Evolutionary conservation across 2,113 vertebrate genomes (phyloP).

Genomic region (Thunnus maccoyii): DNA sequence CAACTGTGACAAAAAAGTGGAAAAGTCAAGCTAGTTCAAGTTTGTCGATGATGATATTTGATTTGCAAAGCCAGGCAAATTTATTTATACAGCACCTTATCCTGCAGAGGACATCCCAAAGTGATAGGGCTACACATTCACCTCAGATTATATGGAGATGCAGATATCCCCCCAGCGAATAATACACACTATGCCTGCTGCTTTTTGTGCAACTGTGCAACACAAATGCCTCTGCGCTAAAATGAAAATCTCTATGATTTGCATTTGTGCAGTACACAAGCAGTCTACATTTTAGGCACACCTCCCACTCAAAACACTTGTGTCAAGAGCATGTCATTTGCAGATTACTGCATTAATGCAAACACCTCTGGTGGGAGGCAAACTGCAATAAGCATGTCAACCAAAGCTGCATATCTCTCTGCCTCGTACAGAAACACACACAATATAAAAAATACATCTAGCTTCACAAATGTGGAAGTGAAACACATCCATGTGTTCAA

Average conservation of each 20-base stretch:
- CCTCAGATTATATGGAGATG: neutral
- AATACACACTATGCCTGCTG: neutral
- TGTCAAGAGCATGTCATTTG: conserved; percentile 46
- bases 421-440: neutral
- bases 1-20: conserved; percentile 4
- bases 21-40: conserved; percentile 8
- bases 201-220: neutral
- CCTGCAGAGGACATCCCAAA: too few relatives aligned
- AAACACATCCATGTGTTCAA: conserved; percentile 1
- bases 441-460: neutral
- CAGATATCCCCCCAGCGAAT: neutral
- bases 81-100: too few relatives aligned
- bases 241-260: conserved; percentile 25
- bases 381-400: conserved; percentile 16
- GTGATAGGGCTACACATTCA: neutral
- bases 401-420: neutral
- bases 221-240: conserved; percentile 5
- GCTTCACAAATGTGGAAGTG: neutral
- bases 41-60: neutral
- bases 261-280: conserved; percentile 18
- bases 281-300: conserved; percentile 27
- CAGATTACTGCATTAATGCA: conserved; percentile 53
- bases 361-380: conserved; percentile 40
- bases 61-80: too few relatives aligned
- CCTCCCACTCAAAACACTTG: conserved; percentile 38